A percentile compares a stretch with the other conserved stretches of the same genome.
These are phyloP conservation scores for Tetramorium simillimum DNA, from an alignment of 1,140 invertebrate species.

Conservation along the genomic window DNA sequence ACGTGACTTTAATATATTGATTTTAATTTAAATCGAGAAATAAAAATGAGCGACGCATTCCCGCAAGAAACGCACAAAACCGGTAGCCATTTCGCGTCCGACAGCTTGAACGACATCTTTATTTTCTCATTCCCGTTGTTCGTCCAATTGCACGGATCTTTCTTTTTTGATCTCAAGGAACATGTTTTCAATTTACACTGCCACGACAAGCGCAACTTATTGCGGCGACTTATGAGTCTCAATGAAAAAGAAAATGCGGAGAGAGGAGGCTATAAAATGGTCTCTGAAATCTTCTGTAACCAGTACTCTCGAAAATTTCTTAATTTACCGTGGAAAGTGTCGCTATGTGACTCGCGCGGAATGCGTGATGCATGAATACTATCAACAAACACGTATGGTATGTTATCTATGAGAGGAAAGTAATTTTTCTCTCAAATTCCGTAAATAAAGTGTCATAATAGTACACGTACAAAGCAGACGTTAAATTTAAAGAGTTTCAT, in stretches of 20 bases:
- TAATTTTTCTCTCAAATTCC: neutral
- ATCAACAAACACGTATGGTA: neutral
- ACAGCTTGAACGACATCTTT: conserved; percentile 19
- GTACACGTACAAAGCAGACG: too few species aligned
- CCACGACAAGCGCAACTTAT: neutral
- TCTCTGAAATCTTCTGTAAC: conserved; percentile 15
- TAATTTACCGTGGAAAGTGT: conserved; percentile 49
- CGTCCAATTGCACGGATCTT: neutral
- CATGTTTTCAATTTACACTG: neutral
- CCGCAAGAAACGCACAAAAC: conserved; percentile 5
- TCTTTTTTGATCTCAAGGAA: neutral
- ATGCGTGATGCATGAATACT: neutral
- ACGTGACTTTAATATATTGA: neutral
- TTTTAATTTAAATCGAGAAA: conserved; percentile 24
- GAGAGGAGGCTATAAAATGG: neutral
- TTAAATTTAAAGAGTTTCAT: too few species aligned
- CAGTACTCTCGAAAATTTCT: conserved; percentile 28
- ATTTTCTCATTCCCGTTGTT: conserved; percentile 41
- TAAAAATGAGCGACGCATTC: conserved; percentile 17
- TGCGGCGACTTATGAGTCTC: neutral
- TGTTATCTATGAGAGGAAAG: neutral
- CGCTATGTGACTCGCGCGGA: neutral
- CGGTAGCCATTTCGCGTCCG: conserved; percentile 35
- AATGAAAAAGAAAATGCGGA: neutral
- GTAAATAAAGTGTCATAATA: too few species aligned